phyloP scores from a whole-genome alignment of 2,113 vertebrate species.

The Rhinolophus sinicus region DNA sequence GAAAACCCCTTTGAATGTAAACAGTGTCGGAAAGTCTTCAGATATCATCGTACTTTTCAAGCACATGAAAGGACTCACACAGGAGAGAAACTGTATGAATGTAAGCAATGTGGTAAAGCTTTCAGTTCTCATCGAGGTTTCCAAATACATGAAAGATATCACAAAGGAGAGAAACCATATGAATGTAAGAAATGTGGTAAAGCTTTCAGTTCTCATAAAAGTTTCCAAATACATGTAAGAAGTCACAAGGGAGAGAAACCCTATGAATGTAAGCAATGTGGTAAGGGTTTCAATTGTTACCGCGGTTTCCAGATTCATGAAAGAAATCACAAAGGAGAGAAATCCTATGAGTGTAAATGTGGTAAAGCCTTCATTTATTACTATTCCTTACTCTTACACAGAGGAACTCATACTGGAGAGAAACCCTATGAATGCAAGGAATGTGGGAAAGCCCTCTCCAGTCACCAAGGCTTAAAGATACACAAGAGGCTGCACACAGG shows the following conservation, averaged over 20 bases:
- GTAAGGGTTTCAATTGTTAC: not conserved
- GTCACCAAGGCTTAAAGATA: not conserved
- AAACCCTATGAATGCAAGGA: slow-evolving; percentile 3
- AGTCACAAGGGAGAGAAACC: slow-evolving; percentile 8
- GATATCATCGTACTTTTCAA: not conserved
- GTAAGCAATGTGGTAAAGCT: slow-evolving; percentile 4
- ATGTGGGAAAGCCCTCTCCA: not conserved
- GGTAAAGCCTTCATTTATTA: not conserved
- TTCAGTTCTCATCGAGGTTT: not conserved
- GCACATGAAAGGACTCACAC: slow-evolving; percentile 8
- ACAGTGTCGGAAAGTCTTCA: not conserved
- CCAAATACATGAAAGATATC: slow-evolving; percentile 4
- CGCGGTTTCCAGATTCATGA: not conserved
- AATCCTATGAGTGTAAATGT: not conserved
- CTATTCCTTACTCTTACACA: not conserved
- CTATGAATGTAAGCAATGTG: not conserved
- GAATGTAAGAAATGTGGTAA: slow-evolving; percentile 12
- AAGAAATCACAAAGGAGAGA: slow-evolving; percentile 43
- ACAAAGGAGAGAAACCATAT: not conserved
- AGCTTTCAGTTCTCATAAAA: not conserved
- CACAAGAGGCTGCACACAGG: not conserved
- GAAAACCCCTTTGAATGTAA: not conserved
- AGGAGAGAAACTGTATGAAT: slow-evolving; percentile 9
- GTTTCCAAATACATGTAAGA: not conserved
- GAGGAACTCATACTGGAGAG: not conserved